Evolutionary conservation across 2,888 invertebrate species (phyloP), one percentile per base, ranked within the genome.

Genomic region (Amblyteles armatorius): DNA sequence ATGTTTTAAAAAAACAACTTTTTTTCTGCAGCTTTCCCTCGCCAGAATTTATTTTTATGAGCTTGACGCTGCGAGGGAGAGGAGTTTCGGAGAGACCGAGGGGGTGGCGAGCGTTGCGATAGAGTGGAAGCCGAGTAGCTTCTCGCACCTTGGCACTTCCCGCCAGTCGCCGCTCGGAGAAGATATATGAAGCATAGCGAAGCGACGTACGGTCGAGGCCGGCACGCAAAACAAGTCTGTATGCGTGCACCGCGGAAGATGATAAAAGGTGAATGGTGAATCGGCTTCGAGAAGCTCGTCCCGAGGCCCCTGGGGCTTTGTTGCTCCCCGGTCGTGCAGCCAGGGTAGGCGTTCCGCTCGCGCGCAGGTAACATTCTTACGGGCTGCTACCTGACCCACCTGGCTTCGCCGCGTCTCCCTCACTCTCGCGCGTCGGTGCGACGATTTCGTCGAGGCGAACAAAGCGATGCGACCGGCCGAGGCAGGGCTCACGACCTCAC

Each of bases 301-400:
- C 50, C 67, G 65, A 44, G 55, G 76, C 72, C 79, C 82, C 52
- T 60, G 67, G 71, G 80, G 72, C 72, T 71, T 73, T 79, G 67
- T 79, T 74, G 52, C 67, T 36, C 79, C 68, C 33, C 1, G 44
- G 33, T 74, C 76, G 57, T 36, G 57, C 19, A 22, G 40, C 60
- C 79, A 79, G 67, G 83, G 72, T 73, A 88, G 88, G 88, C 88
- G 86, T 87, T 88, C 81, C 85, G 79, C 82, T 82, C 80, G 85
- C 83, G 85, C 84, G 87, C 88, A 90, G 90, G 90, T 90, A 90
- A 90, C 89, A 88, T 89, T 90, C 88, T 87, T 88, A 79, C 86
- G 74, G 83, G 76, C 90, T 3, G 44, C 44, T 91, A 92, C 92
- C 91, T 90, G 92, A 91, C 90, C 91, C 92, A 92, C 90, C 92